Evolutionary conservation across 2,113 vertebrate genomes (phyloP).

Genomic region (Reinhardtius hippoglossoides): DNA sequence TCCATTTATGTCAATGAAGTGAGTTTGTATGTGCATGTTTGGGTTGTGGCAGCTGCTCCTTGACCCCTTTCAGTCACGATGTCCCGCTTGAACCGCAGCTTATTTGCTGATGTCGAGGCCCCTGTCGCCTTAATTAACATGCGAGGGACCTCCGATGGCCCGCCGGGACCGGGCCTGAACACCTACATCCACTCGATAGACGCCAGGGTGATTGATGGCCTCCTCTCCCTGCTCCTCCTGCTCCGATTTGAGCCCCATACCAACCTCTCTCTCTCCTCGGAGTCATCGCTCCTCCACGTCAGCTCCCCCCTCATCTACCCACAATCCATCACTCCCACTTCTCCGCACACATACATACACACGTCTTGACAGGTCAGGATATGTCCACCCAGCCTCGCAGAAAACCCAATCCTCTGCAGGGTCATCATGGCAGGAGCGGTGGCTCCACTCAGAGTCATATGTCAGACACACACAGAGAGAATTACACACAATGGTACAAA

Average conservation of each 20-base stretch:
- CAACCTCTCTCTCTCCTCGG: conserved; percentile 36
- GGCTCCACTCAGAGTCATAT: conserved; percentile 31
- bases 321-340: conserved; percentile 66
- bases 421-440: conserved; percentile 47
- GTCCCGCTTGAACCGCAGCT: conserved; percentile 17
- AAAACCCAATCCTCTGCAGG: conserved; percentile 49
- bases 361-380: conserved; percentile 23
- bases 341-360: conserved; percentile 27
- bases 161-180: conserved; percentile 60
- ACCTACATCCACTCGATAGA: conserved; percentile 73
- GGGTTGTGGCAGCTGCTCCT: not conserved
- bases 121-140: conserved; percentile 72
- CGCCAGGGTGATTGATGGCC: conserved; percentile 76
- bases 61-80: not conserved
- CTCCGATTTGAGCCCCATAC: conserved; percentile 41
- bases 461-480: conserved; percentile 6
- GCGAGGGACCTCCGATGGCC: conserved; percentile 49
- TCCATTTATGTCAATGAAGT: conserved; percentile 56
- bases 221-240: conserved; percentile 37
- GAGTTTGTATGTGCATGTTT: conserved; percentile 37
- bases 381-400: conserved; percentile 35
- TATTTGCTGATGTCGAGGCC: conserved; percentile 59
- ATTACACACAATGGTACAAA: conserved; percentile 2
- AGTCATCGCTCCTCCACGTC: conserved; percentile 60
- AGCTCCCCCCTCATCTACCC: conserved; percentile 57